Base-by-base conservation (phyloP, 2,797 vertebrate species). In the Apodemus agrarius region DNA sequence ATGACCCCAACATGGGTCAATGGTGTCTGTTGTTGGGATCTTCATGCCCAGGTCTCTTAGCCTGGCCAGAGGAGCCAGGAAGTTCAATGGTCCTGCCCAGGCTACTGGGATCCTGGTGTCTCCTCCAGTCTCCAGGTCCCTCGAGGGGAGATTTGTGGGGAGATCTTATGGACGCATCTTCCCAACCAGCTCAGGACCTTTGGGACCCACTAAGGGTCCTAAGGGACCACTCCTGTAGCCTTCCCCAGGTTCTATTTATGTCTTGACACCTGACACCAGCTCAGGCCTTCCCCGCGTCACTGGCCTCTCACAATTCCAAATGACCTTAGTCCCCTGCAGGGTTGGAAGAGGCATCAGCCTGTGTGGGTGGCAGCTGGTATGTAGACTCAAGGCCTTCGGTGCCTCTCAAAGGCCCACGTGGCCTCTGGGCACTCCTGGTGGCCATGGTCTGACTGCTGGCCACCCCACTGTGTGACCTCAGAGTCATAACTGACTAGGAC, bases 361-460 rank as follows among this genome's bases (percentile, higher is more conserved):
- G 97, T 79, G 97, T 98, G 97, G 97, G 97, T 91, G 97, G 97
- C 76, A 40, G 26, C 57, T 93, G 97, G 95, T 94, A 96, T 96
- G 97, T 76, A 82, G 57, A 92, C 90, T 89, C 67, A 69, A 95
- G 95, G 95, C 69, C 97, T 93, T 93, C 26, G 97, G 94, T 93
- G 5, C 91, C 89, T 96, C 92, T 97, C 89, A 94, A 96, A 96
- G 93, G 97, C 76, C 92, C 0, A 0, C 0, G 3, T 89, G 96
- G 75, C 92, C 74, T 81, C 94, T 57, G 89, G 76, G 85, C 61
- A 16, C 54, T 76, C 17, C 90, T n/a, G 82, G 67, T 67, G 90
- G 78, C 97, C n/a, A 76, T 85, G 75, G 63, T 89, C 57, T 95
- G 93, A 94, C 92, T 87, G 1, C 1, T 9, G 63, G 89, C 43